These are phyloP conservation scores for Zophobas atratus DNA, from an alignment of 1,140 invertebrate genomes.

Conservation along the genomic window DNA sequence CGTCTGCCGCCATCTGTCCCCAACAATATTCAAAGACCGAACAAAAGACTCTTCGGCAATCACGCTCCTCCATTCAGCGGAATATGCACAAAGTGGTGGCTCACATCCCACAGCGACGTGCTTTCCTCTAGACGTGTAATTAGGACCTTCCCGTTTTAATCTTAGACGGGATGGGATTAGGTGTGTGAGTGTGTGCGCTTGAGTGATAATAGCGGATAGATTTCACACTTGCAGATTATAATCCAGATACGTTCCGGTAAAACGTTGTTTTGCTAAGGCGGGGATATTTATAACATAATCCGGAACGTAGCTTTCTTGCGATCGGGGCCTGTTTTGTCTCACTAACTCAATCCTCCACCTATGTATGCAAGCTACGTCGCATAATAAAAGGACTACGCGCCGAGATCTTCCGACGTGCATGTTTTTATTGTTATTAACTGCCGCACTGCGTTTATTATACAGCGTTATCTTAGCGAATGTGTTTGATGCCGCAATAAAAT, in stretches of 20 bases:
- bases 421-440: constrained; percentile 47
- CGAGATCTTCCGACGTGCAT: constrained; percentile 32
- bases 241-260: constrained; percentile 31
- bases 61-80: constrained; percentile 9
- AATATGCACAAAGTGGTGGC: constrained; percentile 36
- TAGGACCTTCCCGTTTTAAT: constrained; percentile 28
- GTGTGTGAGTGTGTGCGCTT: constrained; percentile 12
- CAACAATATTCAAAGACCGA: constrained; percentile 35
- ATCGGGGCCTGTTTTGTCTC: constrained; percentile 31
- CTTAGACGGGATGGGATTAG: constrained; percentile 2
- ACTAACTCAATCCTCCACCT: constrained; percentile 40
- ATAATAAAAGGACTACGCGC: constrained; percentile 45
- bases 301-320: constrained; percentile 23
- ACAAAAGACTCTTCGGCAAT: constrained; percentile 38
- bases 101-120: constrained; percentile 17
- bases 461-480: constrained; percentile 35
- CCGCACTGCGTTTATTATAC: constrained; percentile 44
- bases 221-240: constrained; percentile 48
- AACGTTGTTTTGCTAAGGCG: constrained; percentile 18
- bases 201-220: constrained; percentile 34
- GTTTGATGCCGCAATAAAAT: constrained; percentile 37
- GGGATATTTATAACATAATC: constrained; percentile 46
- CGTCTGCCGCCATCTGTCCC: constrained; percentile 27
- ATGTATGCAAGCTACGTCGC: constrained; percentile 42
- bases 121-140: constrained; percentile 12